A percentile compares a stretch with the other conserved stretches of the same genome.
These are phyloP conservation scores for Drosophila sucinea DNA, from an alignment of 1,140 invertebrate species.

Conservation along the genomic window DNA sequence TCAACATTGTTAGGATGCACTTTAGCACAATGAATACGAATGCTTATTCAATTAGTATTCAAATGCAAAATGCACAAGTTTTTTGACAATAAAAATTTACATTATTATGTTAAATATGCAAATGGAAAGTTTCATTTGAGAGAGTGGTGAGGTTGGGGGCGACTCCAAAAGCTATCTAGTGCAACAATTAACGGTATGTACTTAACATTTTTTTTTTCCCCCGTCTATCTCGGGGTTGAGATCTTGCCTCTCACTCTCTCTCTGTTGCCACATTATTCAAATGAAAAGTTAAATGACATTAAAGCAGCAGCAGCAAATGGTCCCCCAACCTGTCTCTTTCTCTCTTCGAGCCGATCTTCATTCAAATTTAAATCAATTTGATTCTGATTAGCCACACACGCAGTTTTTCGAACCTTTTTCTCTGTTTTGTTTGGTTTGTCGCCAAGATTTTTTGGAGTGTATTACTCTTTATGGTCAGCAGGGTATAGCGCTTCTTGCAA, in stretches of 20 bases:
- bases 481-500: not conserved
- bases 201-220: not conserved
- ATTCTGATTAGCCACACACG: constrained; percentile 80
- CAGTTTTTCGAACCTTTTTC: constrained; percentile 65
- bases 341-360: constrained; percentile 70
- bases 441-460: constrained; percentile 38
- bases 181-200: constrained; percentile 9
- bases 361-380: constrained; percentile 80
- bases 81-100: not conserved
- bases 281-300: constrained; percentile 28
- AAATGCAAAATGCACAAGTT: not conserved
- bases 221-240: not conserved
- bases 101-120: not conserved
- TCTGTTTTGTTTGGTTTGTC: constrained; percentile 35
- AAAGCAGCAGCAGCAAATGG: constrained; percentile 17
- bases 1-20: too few species aligned
- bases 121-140: not conserved
- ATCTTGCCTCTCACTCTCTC: not conserved
- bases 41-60: constrained; percentile 10
- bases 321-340: constrained; percentile 37
- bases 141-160: not conserved
- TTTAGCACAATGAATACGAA: not conserved
- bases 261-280: constrained; percentile 25
- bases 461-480: not conserved
- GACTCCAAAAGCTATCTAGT: not conserved